A percentile compares a stretch with the other conserved stretches of the same genome.
Conservation (phyloP, 2,888 invertebrate species). For the Watsonalla binaria region DNA sequence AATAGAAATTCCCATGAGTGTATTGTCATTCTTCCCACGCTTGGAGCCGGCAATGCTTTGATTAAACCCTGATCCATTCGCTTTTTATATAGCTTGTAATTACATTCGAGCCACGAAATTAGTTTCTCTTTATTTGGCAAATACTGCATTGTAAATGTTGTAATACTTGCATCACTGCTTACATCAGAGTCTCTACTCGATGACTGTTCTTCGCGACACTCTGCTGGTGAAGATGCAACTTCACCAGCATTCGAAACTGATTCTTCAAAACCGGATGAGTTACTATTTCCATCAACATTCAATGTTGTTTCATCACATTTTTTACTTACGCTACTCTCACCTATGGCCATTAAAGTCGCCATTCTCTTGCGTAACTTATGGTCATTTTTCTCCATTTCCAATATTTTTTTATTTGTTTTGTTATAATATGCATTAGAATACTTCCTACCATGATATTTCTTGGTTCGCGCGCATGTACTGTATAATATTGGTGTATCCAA, state of each 20-base stretch:
- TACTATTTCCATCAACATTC: no score
- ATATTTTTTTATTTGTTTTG: conserved; percentile 47
- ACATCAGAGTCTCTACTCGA: neutral
- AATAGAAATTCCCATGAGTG: conserved; percentile 62
- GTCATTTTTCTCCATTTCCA: conserved; percentile 58
- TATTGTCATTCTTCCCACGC: conserved; percentile 43
- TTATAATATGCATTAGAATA: conserved; percentile 43
- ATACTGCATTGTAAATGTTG: conserved; percentile 11
- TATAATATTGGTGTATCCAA: conserved; percentile 4
- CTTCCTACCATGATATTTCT: conserved; percentile 44
- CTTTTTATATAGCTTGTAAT: conserved; percentile 55
- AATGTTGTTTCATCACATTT: no score
- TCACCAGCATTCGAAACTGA: neutral
- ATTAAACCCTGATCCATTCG: conserved; percentile 36
- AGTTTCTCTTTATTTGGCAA: conserved; percentile 36
- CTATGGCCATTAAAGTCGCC: conserved; percentile 9
- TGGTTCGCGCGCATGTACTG: conserved; percentile 40
- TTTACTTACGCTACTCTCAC: neutral
- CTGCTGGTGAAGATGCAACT: neutral
- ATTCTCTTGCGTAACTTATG: conserved; percentile 41
- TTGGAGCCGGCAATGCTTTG: conserved; percentile 45
- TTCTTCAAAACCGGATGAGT: no score
- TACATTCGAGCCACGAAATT: conserved; percentile 53
- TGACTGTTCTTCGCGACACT: neutral
- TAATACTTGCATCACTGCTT: neutral